Percentiles rank a stretch among this genome's conserved stretches.
Conservation (phyloP, 2,113 vertebrate genomes). For the Peromyscus leucopus region DNA sequence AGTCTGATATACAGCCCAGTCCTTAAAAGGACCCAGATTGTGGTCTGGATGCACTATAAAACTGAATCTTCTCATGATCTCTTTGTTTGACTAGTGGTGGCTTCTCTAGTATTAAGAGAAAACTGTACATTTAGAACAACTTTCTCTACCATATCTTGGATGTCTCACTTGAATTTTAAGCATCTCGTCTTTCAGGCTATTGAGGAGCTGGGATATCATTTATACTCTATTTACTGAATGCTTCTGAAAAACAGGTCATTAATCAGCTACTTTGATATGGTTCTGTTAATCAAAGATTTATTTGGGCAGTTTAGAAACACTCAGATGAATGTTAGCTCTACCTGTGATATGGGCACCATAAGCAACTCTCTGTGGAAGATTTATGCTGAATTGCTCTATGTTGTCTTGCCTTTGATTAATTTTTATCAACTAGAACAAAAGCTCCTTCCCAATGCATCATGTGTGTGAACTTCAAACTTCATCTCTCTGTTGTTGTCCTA, state of each 20-base stretch:
- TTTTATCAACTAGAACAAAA: slow-evolving; percentile 78
- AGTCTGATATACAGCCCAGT: background rate
- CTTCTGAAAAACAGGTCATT: slow-evolving; percentile 71
- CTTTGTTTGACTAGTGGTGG: background rate
- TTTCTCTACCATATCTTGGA: background rate
- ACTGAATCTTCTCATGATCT: background rate
- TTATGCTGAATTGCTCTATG: slow-evolving; percentile 55
- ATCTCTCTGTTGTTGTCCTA: slow-evolving; percentile 58
- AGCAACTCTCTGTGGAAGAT: slow-evolving; percentile 62
- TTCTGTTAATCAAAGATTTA: slow-evolving; percentile 74
- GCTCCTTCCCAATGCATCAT: slow-evolving; percentile 63
- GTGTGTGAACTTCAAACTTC: slow-evolving; percentile 78
- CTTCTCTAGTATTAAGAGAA: slow-evolving; percentile 55
- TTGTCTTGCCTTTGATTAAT: slow-evolving; percentile 82
- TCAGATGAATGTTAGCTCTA: slow-evolving; percentile 60
- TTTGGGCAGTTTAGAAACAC: slow-evolving; percentile 65
- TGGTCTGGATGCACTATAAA: background rate
- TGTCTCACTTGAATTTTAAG: slow-evolving; percentile 82
- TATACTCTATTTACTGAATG: slow-evolving; percentile 83
- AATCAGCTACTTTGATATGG: slow-evolving; percentile 67
- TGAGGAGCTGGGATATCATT: slow-evolving; percentile 78
- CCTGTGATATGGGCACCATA: background rate
- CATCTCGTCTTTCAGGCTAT: slow-evolving; percentile 67
- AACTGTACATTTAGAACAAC: slow-evolving; percentile 31
- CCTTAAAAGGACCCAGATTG: background rate